phyloP scores from a whole-genome alignment of 2,797 vertebrate species.

The Pteronotus mesoamericanus region DNA sequence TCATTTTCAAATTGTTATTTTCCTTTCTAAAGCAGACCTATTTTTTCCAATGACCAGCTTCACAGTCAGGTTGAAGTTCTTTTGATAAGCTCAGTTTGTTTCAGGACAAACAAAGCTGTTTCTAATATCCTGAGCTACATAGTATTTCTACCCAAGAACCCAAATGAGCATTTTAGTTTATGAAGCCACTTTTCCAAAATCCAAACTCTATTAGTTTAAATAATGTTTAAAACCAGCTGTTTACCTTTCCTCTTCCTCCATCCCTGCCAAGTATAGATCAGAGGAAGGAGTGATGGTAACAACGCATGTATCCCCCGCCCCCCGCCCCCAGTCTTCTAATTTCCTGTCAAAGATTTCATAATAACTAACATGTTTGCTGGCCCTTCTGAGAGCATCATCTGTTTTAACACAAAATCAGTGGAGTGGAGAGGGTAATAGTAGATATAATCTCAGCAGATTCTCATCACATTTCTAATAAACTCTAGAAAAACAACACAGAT shows the following conservation, averaged over 20 bases:
- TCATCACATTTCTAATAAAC: neutral
- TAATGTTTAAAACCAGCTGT: neutral
- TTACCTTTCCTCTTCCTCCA: neutral
- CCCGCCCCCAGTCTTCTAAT: neutral
- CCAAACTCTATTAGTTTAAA: neutral
- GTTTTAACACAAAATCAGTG: neutral
- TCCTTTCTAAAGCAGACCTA: neutral
- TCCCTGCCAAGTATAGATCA: neutral
- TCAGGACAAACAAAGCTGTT: neutral
- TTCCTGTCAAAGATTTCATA: neutral
- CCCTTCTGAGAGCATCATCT: neutral
- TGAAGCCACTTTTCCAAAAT: conserved; percentile 17
- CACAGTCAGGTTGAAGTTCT: neutral
- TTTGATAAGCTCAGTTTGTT: neutral
- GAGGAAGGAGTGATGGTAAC: neutral
- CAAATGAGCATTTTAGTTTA: neutral
- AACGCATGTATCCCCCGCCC: neutral
- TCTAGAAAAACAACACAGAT: neutral
- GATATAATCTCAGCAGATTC: neutral
- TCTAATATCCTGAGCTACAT: neutral
- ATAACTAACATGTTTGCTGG: neutral
- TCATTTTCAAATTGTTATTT: neutral
- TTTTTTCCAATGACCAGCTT: neutral
- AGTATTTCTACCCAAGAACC: neutral
- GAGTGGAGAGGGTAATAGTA: neutral